phyloP scores from a whole-genome alignment of 2,797 vertebrate species.

The Muraenolepis orangiensis region DNA sequence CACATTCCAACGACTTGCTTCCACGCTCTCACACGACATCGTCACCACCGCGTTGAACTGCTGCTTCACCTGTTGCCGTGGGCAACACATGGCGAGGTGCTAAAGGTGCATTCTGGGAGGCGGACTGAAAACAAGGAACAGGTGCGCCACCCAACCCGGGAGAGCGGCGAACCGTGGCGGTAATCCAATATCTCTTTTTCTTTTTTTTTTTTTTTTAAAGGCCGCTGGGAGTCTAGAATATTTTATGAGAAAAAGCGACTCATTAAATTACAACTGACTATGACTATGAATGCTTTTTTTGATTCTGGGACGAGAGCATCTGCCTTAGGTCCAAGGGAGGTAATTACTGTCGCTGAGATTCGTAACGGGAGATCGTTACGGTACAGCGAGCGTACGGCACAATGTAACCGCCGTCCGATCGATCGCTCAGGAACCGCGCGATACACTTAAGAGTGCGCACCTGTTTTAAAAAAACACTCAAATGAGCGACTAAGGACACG shows the following conservation, averaged over 20 bases:
- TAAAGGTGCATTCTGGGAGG: background rate
- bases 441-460: background rate
- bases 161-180: background rate
- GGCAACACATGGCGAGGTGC: background rate
- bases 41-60: background rate
- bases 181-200: background rate
- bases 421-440: background rate
- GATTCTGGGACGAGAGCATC: background rate
- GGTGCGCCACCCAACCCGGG: background rate
- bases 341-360: background rate
- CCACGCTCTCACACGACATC: background rate
- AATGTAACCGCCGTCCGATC: background rate
- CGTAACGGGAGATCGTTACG: background rate
- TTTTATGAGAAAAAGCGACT: background rate
- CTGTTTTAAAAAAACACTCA: background rate
- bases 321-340: background rate
- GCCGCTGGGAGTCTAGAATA: background rate
- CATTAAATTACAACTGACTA: background rate
- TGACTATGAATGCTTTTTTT: background rate
- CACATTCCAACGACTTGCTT: background rate
- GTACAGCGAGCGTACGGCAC: too few relatives aligned
- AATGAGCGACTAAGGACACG: background rate
- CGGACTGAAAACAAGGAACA: background rate
- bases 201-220: too few relatives aligned
- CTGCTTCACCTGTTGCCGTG: background rate